phyloP scores from a whole-genome alignment of 2,113 vertebrate species.

The Oncorhynchus mykiss region DNA sequence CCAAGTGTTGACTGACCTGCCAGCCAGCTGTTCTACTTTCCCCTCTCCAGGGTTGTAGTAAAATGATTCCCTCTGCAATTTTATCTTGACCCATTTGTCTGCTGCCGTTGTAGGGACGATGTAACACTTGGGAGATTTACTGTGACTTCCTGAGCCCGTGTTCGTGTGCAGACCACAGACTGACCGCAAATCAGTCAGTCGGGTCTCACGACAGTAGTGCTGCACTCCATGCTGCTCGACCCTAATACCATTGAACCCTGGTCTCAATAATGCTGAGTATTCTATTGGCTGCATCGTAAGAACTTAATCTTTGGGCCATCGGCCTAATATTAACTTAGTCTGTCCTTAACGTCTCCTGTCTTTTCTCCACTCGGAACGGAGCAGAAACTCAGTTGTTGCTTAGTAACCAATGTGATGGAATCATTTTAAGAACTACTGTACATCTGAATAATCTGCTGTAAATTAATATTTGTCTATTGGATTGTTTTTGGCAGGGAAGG shows the following conservation, averaged over 20 bases:
- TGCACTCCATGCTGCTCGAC: not conserved
- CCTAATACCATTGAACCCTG: not conserved
- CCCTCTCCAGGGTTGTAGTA: not conserved
- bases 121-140: not conserved
- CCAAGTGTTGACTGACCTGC: not conserved
- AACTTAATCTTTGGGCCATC: not conserved
- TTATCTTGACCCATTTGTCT: not conserved
- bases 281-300: not conserved
- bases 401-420: conserved; percentile 64
- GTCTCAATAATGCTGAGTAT: not conserved
- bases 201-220: not conserved
- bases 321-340: not conserved
- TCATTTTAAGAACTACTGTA: conserved; percentile 64
- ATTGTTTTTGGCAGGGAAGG: conserved; percentile 53
- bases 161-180: not conserved
- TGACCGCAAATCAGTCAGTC: not conserved
- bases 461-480: conserved; percentile 67
- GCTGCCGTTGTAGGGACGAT: not conserved
- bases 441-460: conserved; percentile 70
- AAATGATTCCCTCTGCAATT: not conserved
- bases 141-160: not conserved
- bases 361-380: not conserved
- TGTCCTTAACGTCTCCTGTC: not conserved
- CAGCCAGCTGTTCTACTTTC: not conserved
- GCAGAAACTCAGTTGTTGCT: conserved; percentile 69